These are phyloP conservation scores for Antheraea assamensis DNA, from an alignment of 2,888 invertebrate species.

Conservation along the genomic window DNA sequence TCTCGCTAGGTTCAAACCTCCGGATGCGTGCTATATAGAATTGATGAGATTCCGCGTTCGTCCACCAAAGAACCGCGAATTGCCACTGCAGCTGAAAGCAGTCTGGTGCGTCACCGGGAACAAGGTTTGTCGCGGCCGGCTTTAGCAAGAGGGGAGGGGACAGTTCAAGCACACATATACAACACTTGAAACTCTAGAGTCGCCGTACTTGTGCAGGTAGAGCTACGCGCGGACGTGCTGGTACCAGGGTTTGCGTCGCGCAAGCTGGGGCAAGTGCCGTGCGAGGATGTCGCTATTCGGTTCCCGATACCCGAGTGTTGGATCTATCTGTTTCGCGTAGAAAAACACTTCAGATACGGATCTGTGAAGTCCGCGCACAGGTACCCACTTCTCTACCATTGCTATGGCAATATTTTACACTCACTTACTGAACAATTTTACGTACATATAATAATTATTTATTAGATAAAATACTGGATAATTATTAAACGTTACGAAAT, in stretches of 20 bases:
- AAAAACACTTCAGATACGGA: slow-evolving; percentile 98
- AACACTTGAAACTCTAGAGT: no score
- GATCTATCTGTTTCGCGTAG: slow-evolving; percentile 99
- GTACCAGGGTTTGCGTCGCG: slow-evolving; percentile 98
- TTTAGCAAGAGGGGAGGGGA: no score
- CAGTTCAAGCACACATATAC: no score
- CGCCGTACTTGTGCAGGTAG: slow-evolving; percentile 83
- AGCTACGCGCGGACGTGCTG: slow-evolving; percentile 96
- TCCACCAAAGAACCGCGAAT: slow-evolving; percentile 97
- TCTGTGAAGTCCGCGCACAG: slow-evolving; percentile 97
- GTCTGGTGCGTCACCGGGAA: slow-evolving; percentile 94
- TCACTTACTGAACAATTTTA: no score
- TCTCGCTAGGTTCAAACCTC: slow-evolving; percentile 92
- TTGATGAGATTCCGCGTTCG: slow-evolving; percentile 97
- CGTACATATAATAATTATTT: no score
- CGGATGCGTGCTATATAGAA: slow-evolving; percentile 99
- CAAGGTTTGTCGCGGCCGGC: slow-evolving; percentile 80
- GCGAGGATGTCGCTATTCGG: slow-evolving; percentile 97
- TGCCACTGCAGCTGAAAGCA: slow-evolving; percentile 97
- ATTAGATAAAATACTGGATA: no score
- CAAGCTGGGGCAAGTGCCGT: slow-evolving; percentile 97
- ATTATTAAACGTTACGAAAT: no score
- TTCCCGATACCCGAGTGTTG: slow-evolving; percentile 99
- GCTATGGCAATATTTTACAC: neutral
- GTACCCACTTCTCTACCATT: slow-evolving; percentile 36